Evolutionary conservation across 2,888 invertebrate genomes (phyloP).

Genomic region (Pollenia griseotomentosa): DNA sequence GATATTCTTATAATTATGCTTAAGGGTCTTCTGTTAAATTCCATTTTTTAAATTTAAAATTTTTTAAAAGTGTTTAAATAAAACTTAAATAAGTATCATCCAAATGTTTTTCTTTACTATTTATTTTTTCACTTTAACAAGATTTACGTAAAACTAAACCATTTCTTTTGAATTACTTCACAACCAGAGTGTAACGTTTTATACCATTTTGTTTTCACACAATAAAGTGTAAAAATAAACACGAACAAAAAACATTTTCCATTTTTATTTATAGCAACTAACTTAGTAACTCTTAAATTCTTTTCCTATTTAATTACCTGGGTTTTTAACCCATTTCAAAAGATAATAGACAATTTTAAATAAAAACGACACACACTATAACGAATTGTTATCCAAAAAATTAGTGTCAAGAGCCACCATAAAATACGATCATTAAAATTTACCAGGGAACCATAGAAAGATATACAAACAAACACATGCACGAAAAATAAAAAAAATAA

Average conservation of each 20-base stretch:
- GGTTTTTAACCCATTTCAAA: slow-evolving; percentile 60
- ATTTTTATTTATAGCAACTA: slow-evolving; percentile 39
- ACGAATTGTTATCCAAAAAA: slow-evolving; percentile 69
- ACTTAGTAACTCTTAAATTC: slow-evolving; percentile 46
- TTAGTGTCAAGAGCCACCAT: slow-evolving; percentile 70
- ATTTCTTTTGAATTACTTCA: slow-evolving; percentile 6
- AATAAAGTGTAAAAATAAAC: background rate
- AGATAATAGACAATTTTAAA: slow-evolving; percentile 63
- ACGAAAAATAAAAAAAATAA: too few species aligned
- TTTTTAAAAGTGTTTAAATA: too few species aligned
- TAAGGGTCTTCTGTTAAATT: too few species aligned
- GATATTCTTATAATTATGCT: too few species aligned
- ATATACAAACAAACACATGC: slow-evolving; percentile 5
- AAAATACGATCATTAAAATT: slow-evolving; percentile 71
- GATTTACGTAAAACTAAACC: background rate
- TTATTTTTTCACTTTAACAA: background rate
- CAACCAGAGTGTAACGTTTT: background rate
- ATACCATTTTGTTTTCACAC: background rate
- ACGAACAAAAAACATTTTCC: background rate
- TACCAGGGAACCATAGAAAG: slow-evolving; percentile 36
- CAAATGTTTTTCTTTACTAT: background rate
- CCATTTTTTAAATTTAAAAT: too few species aligned
- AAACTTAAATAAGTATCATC: background rate
- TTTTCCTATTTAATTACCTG: slow-evolving; percentile 63
- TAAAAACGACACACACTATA: slow-evolving; percentile 52